These are phyloP conservation scores for Horisme vitalbata DNA, from an alignment of 2,888 invertebrate species.

Conservation along the genomic window DNA sequence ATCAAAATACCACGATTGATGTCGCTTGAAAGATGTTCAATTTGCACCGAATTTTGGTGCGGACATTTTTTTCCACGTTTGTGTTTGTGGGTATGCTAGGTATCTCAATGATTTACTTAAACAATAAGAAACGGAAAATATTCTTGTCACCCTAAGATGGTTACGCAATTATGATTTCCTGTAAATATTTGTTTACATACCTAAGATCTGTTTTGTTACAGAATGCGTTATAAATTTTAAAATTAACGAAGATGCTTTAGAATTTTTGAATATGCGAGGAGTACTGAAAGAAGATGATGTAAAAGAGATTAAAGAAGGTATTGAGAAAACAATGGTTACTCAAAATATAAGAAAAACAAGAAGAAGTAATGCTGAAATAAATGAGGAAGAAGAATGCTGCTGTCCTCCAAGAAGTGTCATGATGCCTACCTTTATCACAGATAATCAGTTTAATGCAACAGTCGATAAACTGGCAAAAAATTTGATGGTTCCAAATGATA, in stretches of 20 bases:
- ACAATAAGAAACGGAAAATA: no score
- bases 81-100: no score
- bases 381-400: slow-evolving; percentile 44
- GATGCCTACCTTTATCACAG: slow-evolving; percentile 61
- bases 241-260: slow-evolving; percentile 47
- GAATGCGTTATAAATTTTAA: slow-evolving; percentile 55
- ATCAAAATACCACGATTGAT: no score
- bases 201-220: slow-evolving; percentile 34
- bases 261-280: slow-evolving; percentile 51
- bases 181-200: no score
- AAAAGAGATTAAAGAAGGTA: slow-evolving; percentile 28
- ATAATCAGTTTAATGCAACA: slow-evolving; percentile 49
- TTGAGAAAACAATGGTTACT: slow-evolving; percentile 11
- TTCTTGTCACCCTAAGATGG: no score
- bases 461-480: slow-evolving; percentile 31
- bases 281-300: slow-evolving; percentile 41
- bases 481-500: neutral
- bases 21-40: no score
- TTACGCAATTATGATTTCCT: no score
- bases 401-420: slow-evolving; percentile 48
- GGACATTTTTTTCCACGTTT: no score
- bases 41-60: no score
- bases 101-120: no score
- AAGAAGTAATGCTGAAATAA: slow-evolving; percentile 21
- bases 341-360: slow-evolving; percentile 12